Evolutionary conservation across 1,140 invertebrate genomes (phyloP).

Genomic region (Drosophila nikananu): DNA sequence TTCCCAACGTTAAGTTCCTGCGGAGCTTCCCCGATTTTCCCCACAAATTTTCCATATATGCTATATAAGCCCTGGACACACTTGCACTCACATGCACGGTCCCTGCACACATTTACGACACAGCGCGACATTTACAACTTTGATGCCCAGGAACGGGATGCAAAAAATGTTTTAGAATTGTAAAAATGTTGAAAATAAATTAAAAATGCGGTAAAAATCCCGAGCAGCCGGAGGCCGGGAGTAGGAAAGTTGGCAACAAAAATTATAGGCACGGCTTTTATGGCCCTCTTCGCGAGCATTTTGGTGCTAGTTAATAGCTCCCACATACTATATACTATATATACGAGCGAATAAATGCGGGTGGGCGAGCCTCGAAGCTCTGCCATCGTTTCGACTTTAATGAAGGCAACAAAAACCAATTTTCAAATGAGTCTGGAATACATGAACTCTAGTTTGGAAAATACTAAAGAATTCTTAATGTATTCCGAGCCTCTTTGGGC

Average conservation of each 20-base stretch:
- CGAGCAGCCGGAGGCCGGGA: constrained; percentile 30
- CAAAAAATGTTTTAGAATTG: constrained; percentile 68
- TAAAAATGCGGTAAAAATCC: constrained; percentile 77
- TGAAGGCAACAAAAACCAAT: constrained; percentile 44
- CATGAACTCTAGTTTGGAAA: constrained; percentile 11
- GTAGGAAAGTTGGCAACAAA: constrained; percentile 4
- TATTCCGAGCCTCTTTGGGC: not conserved
- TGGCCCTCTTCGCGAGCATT: constrained; percentile 55
- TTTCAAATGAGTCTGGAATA: constrained; percentile 17
- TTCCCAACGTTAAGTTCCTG: constrained; percentile 56
- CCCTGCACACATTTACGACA: constrained; percentile 66
- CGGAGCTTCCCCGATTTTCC: constrained; percentile 33
- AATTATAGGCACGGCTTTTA: constrained; percentile 49
- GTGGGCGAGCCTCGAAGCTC: constrained; percentile 29
- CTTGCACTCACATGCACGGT: constrained; percentile 3
- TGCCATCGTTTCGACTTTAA: constrained; percentile 40
- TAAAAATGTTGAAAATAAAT: constrained; percentile 83
- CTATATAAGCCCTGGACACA: constrained; percentile 16
- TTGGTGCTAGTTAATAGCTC: constrained; percentile 61
- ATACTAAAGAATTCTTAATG: not conserved
- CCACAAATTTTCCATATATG: constrained; percentile 50
- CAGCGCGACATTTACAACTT: constrained; percentile 84
- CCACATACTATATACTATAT: too few species aligned
- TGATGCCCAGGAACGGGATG: constrained; percentile 69
- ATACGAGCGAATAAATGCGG: constrained; percentile 32